A percentile compares a stretch with the other conserved stretches of the same genome.
Evolutionary conservation across 2,113 vertebrate species (phyloP).

Genomic region (Lasiurus cinereus): DNA sequence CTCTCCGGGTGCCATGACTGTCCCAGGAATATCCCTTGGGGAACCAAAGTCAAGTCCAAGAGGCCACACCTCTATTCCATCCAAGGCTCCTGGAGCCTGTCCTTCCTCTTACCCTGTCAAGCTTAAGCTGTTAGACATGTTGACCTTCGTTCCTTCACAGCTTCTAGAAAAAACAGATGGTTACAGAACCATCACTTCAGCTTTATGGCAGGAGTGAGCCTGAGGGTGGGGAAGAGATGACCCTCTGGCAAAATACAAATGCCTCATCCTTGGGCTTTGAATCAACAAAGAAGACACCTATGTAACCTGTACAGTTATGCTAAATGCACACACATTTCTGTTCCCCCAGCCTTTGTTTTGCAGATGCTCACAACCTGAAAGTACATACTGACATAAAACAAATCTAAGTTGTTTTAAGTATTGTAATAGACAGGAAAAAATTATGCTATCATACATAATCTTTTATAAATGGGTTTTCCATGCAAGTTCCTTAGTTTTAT

Average conservation of each 20-base stretch:
- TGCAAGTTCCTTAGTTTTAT: not conserved
- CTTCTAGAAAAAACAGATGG: constrained; percentile 22
- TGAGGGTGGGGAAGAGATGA: not conserved
- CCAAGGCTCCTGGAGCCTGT: not conserved
- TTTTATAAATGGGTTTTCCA: constrained; percentile 37
- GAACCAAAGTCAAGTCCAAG: not conserved
- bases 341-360: not conserved
- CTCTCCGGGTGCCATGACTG: too few species aligned
- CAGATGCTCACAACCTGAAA: not conserved
- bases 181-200: rapidly evolving
- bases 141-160: not conserved
- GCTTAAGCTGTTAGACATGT: not conserved
- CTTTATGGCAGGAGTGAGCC: not conserved
- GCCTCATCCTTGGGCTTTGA: not conserved
- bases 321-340: not conserved
- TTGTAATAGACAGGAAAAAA: not conserved
- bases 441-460: not conserved
- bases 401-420: not conserved
- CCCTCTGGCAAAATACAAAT: not conserved
- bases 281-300: not conserved
- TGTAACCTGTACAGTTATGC: not conserved
- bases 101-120: not conserved
- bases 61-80: not conserved
- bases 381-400: not conserved
- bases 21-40: not conserved